A percentile compares a stretch with the other conserved stretches of the same genome.
phyloP scores from a whole-genome alignment of 1,140 invertebrate species.

The Zaprionus davidi region DNA sequence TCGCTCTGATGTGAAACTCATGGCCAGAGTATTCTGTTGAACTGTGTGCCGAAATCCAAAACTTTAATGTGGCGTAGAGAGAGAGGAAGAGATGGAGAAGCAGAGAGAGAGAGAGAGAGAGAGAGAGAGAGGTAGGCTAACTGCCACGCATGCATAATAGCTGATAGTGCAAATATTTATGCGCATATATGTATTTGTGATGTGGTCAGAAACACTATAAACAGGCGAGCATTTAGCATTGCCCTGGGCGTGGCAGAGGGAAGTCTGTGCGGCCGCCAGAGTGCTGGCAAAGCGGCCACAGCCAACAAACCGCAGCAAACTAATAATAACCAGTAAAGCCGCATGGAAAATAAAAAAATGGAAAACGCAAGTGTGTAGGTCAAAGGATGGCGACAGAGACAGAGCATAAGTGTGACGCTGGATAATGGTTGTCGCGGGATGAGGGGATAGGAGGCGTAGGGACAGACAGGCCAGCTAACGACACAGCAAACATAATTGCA shows the following conservation, averaged over 20 bases:
- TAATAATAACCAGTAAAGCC: slow-evolving; percentile 78
- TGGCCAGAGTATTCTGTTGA: background rate
- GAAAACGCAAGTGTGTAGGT: slow-evolving; percentile 4
- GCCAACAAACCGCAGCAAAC: slow-evolving; percentile 70
- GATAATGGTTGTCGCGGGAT: slow-evolving; percentile 14
- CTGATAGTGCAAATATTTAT: slow-evolving; percentile 62
- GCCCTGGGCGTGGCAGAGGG: slow-evolving; percentile 19
- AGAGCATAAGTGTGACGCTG: slow-evolving; percentile 27
- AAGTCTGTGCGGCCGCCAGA: slow-evolving; percentile 17
- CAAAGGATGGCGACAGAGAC: background rate
- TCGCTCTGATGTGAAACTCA: background rate
- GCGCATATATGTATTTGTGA: slow-evolving; percentile 46
- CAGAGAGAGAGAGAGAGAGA: background rate
- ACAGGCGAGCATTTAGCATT: slow-evolving; percentile 30
- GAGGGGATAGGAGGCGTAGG: too few relatives aligned
- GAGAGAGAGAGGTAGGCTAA: background rate
- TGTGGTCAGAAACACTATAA: slow-evolving; percentile 60
- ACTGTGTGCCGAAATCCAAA: slow-evolving; percentile 14
- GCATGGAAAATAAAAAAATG: slow-evolving; percentile 48
- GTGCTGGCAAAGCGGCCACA: slow-evolving; percentile 54
- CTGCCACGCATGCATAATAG: slow-evolving; percentile 34
- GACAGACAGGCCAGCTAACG: slow-evolving; percentile 36
- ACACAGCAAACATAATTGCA: slow-evolving; percentile 81
- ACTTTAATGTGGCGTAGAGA: slow-evolving; percentile 46
- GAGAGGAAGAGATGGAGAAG: background rate